phyloP scores from a whole-genome alignment of 1,140 invertebrate species.

The Heterodera carotae region DNA sequence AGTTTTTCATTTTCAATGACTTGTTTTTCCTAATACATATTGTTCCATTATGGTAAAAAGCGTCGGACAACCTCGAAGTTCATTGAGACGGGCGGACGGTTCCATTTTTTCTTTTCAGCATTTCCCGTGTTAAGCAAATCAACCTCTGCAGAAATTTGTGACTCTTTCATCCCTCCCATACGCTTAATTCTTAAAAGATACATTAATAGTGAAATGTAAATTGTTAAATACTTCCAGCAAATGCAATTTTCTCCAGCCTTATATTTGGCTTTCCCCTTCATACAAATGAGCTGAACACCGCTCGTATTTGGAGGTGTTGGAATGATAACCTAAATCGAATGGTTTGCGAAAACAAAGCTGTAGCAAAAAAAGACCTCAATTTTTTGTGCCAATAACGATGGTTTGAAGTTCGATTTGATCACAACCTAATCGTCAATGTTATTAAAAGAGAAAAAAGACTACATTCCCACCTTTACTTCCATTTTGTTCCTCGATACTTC shows the following conservation, averaged over 20 bases:
- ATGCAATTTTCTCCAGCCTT: constrained; percentile 99
- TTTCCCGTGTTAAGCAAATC: constrained; percentile 97
- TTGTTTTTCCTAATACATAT: too few relatives aligned
- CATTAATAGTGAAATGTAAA: constrained; percentile 13
- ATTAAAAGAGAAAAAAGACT: neutral
- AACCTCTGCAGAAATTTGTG: constrained; percentile 97
- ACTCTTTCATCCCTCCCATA: constrained; percentile 99
- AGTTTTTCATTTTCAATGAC: too few relatives aligned
- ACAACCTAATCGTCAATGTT: constrained; percentile 69
- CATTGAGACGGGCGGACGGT: constrained; percentile 99
- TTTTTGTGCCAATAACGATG: constrained; percentile 94
- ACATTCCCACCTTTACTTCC: constrained; percentile 86
- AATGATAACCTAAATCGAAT: constrained; percentile 71
- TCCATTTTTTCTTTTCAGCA: constrained; percentile 95
- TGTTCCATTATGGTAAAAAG: too few relatives aligned
- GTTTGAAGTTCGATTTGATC: constrained; percentile 98
- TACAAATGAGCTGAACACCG: constrained; percentile 95
- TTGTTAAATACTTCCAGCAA: constrained; percentile 87
- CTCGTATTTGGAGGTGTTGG: constrained; percentile 98
- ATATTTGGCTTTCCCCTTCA: constrained; percentile 99
- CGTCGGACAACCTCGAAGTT: constrained; percentile 86
- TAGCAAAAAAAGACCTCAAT: constrained; percentile 77
- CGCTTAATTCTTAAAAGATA: constrained; percentile 81
- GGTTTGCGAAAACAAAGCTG: neutral
- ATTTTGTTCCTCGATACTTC: constrained; percentile 98